phyloP scores from a whole-genome alignment of 1,140 invertebrate genomes.

The Pseudomyrmex sp. region DNA sequence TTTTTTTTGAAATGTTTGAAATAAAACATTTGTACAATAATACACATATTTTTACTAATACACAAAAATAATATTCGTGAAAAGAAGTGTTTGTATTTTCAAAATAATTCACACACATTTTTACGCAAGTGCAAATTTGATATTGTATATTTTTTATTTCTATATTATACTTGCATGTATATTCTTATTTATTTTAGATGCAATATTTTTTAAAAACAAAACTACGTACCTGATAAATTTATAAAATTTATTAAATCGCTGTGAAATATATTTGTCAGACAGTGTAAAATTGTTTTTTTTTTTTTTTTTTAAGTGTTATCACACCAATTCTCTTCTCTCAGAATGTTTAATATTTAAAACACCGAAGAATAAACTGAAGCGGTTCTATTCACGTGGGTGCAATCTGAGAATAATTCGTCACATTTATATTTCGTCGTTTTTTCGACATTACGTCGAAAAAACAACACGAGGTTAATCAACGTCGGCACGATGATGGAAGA shows the following conservation, averaged over 20 bases:
- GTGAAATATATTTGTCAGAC: too few relatives aligned
- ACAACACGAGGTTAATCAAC: conserved; percentile 23
- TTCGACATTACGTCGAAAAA: background rate
- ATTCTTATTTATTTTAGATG: background rate
- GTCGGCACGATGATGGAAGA: conserved; percentile 19
- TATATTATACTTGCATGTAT: too few relatives aligned
- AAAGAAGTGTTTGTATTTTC: too few relatives aligned
- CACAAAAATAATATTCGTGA: too few relatives aligned
- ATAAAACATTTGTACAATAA: too few relatives aligned
- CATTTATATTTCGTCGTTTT: background rate
- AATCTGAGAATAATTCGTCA: background rate
- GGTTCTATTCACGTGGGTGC: background rate
- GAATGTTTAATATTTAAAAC: conserved; percentile 8
- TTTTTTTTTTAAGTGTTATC: background rate
- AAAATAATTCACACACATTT: too few relatives aligned
- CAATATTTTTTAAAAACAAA: background rate
- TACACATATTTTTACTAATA: too few relatives aligned
- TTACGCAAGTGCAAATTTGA: too few relatives aligned
- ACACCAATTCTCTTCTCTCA: background rate
- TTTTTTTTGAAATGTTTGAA: too few relatives aligned
- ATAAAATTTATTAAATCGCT: background rate
- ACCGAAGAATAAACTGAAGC: background rate
- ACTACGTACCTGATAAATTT: background rate
- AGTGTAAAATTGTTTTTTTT: background rate
- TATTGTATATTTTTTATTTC: too few relatives aligned